A percentile compares a stretch with the other conserved stretches of the same genome.
phyloP scores from a whole-genome alignment of 2,888 invertebrate genomes.

The Polyploca ridens region DNA sequence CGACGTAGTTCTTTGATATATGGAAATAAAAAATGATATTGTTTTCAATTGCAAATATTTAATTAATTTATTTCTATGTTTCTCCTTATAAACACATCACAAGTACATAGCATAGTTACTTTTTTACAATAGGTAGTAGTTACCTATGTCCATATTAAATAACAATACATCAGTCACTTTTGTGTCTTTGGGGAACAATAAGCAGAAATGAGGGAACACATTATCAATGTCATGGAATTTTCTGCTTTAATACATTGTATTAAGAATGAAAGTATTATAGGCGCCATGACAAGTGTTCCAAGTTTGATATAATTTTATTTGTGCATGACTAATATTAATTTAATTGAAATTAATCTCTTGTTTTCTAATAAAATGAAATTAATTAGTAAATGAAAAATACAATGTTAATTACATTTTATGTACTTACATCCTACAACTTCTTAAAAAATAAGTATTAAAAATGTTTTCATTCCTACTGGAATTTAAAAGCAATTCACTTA shows the following conservation, averaged over 20 bases:
- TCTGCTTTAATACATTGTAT: slow-evolving; percentile 3
- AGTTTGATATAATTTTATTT: not conserved
- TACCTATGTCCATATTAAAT: not conserved
- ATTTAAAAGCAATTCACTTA: slow-evolving; percentile 42
- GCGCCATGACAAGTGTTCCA: not conserved
- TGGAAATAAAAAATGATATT: not conserved
- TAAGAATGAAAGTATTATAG: not conserved
- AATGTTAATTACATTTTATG: slow-evolving; percentile 5
- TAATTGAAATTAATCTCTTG: not conserved
- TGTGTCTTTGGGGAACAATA: slow-evolving; percentile 7
- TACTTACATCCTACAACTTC: not conserved
- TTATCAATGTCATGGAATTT: slow-evolving; percentile 16
- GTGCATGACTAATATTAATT: not conserved
- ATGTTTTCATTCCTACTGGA: slow-evolving; percentile 37
- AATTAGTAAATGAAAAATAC: slow-evolving; percentile 9
- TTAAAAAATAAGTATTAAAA: slow-evolving; percentile 34
- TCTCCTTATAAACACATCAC: slow-evolving; percentile 41
- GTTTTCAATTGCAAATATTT: slow-evolving; percentile 19
- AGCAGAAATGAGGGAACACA: too few relatives aligned
- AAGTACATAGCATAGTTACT: slow-evolving; percentile 31
- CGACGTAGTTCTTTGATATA: not conserved
- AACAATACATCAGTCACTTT: slow-evolving; percentile 25
- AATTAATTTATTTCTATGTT: slow-evolving; percentile 14
- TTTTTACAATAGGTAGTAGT: slow-evolving; percentile 12
- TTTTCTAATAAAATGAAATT: not conserved